Conservation (phyloP, 2,113 vertebrate genomes). For the Oreotrochilus melanogaster region DNA sequence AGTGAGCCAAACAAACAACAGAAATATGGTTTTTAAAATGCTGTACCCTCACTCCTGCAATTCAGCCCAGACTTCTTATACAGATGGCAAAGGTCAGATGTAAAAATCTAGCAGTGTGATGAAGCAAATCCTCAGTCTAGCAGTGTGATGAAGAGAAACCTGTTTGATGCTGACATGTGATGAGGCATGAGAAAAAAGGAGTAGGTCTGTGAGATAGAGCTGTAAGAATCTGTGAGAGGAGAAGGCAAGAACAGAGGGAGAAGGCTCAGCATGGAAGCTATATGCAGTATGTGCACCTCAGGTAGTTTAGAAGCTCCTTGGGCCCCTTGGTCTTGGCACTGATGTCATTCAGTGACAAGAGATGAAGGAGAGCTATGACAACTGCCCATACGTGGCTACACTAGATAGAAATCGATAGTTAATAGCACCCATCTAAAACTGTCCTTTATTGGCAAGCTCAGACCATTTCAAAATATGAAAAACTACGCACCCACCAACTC, state of each 20-base stretch:
- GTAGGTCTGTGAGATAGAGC: not conserved
- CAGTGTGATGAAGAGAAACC: not conserved
- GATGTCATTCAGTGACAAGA: not conserved
- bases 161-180: not conserved
- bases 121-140: not conserved
- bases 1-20: not conserved
- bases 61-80: not conserved
- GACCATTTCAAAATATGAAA: not conserved
- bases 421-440: not conserved
- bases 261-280: not conserved
- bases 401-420: not conserved
- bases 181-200: not conserved
- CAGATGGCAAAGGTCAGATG: not conserved
- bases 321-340: not conserved
- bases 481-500: not conserved
- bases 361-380: not conserved
- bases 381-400: not conserved
- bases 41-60: not conserved
- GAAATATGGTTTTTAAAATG: rapidly evolving
- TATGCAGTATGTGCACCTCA: not conserved
- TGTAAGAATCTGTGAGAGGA: not conserved
- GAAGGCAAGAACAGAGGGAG: not conserved
- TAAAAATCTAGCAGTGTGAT: not conserved
- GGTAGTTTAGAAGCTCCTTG: not conserved
- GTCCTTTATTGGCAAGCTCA: not conserved